Conservation (phyloP, 2,888 invertebrate genomes). For the Macrosoma leucophasiata region DNA sequence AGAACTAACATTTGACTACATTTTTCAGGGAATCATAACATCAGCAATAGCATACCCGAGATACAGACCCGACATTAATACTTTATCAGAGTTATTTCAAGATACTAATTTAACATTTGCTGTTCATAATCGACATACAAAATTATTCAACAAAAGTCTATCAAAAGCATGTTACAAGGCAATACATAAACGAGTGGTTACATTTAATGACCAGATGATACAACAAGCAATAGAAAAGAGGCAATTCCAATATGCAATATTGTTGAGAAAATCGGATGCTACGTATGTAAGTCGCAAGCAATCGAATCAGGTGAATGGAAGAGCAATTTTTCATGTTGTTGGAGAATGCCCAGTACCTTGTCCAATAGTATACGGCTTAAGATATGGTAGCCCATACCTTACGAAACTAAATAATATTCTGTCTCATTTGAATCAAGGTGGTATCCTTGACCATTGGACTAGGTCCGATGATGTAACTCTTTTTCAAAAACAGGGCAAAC, state of each 20-base stretch:
- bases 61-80: constrained; percentile 47
- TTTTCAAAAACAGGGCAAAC: constrained; percentile 29
- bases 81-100: constrained; percentile 37
- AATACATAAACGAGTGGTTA: constrained; percentile 46
- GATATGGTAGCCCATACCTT: constrained; percentile 76
- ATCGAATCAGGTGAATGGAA: constrained; percentile 48
- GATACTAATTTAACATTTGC: constrained; percentile 50
- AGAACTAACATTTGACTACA: too few species aligned
- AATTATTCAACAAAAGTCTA: constrained; percentile 47
- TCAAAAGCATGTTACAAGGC: constrained; percentile 30
- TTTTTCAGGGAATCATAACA: constrained; percentile 60
- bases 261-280: constrained; percentile 64
- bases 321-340: constrained; percentile 65
- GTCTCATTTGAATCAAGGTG: constrained; percentile 63
- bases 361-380: constrained; percentile 70
- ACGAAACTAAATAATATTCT: constrained; percentile 61
- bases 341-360: constrained; percentile 73
- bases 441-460: constrained; percentile 62
- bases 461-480: constrained; percentile 43
- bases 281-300: constrained; percentile 42
- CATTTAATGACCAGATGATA: constrained; percentile 54
- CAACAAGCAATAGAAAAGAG: constrained; percentile 49
- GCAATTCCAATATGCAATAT: constrained; percentile 59
- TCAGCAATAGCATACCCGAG: constrained; percentile 59
- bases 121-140: constrained; percentile 50